Percentiles rank a stretch among this genome's conserved stretches.
phyloP scores from a whole-genome alignment of 2,113 vertebrate species.

The Anolis sagrei region DNA sequence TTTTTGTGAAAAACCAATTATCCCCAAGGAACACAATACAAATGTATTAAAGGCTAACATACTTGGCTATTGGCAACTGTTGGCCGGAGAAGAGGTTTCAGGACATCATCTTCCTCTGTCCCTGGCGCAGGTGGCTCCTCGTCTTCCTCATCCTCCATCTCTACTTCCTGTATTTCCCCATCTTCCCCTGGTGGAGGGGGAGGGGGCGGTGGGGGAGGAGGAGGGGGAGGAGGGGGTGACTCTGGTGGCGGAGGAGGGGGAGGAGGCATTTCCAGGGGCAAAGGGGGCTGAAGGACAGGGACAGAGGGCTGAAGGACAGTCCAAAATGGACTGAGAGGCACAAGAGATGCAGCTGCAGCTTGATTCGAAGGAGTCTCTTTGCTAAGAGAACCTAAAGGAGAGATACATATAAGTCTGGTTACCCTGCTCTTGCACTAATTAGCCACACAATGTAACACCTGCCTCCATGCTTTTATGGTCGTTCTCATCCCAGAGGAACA shows the following conservation, averaged over 20 bases:
- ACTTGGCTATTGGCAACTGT: slow-evolving; percentile 72
- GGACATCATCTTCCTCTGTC: slow-evolving; percentile 87
- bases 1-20: neutral
- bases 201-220: slow-evolving; percentile 78
- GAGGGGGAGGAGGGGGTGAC: slow-evolving; percentile 72
- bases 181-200: slow-evolving; percentile 85
- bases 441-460: neutral
- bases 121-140: slow-evolving; percentile 94
- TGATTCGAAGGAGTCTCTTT: slow-evolving; percentile 78
- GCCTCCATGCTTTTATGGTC: neutral
- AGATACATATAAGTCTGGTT: slow-evolving; percentile 48
- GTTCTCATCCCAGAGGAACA: neutral
- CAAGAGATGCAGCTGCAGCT: slow-evolving; percentile 76
- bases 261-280: slow-evolving; percentile 87
- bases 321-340: slow-evolving; percentile 83
- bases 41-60: neutral
- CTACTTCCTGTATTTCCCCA: slow-evolving; percentile 93
- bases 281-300: slow-evolving; percentile 86
- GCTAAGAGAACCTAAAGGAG: slow-evolving; percentile 75
- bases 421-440: neutral
- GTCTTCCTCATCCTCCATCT: slow-evolving; percentile 95
- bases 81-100: slow-evolving; percentile 75
- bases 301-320: slow-evolving; percentile 81
- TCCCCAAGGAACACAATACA: neutral
- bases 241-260: slow-evolving; percentile 85